Evolutionary conservation across 2,888 invertebrate species (phyloP), one percentile per base, ranked within the genome.

Genomic region (Rhyacophila evoluta): DNA sequence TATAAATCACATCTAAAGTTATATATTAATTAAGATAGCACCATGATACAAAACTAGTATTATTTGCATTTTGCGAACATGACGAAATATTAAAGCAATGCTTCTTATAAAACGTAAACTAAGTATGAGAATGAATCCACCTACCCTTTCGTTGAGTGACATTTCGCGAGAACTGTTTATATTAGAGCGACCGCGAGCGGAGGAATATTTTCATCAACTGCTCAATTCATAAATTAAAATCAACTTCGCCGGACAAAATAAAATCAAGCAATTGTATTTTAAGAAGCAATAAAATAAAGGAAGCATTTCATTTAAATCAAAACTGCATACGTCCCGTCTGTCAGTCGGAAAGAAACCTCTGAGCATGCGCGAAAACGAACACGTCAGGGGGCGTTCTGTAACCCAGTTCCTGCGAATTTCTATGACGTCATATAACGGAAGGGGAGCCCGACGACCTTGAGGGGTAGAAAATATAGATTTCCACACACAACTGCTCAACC

Each of bases 241-340:
- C 39, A 37, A 27, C 29, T 75, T 39, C 68, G 37, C 36, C 39
- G 11, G 38, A 4, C 69, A 69, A 37, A 27, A 36, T 6, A 75
- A 38, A 75, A 28, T 39, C 10, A 19, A 69, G 38, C 27, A 12
- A 36, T 69, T 69, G 33, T 28, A 29, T 33, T 75, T 15, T 39
- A 75, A 28, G 70, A 75, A 75, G 70, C 75, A 39, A 75, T 38
- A 29, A 75, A 75, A 74, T 67, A 29, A 75, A 11, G 38, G 38
- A 69, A 75, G 27, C 37, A 39, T 38, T 27, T 68, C 33, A 74
- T 69, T 69, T 38, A 67, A 74, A 74, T 39, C 25, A 55, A 55
- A 55, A 55, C 55, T 55, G 55, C 55, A 55, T 55, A 55, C 55
- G 55, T 55, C 55, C 55, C 55, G 55, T 55, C 55, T 55, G 55